Evolutionary conservation across 1,140 invertebrate species (phyloP), one percentile per base, ranked within the genome.

Genomic region (Caerostris darwini): DNA sequence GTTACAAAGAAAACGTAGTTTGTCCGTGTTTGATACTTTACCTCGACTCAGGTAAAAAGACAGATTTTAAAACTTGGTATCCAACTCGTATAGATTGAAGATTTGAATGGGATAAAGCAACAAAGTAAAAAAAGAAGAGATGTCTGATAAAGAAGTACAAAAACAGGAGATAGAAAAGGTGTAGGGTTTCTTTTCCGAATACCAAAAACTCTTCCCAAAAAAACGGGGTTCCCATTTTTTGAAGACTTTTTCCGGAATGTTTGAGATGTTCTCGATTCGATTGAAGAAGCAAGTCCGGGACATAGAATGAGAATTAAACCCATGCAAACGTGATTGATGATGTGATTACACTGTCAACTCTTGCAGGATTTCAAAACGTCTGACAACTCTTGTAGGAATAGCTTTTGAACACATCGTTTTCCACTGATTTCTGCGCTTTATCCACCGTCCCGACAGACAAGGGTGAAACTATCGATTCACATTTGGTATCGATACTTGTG

Each of bases 181-280:
- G 34, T 71, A 71, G 7, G 3, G 7, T 34, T 71, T 71, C 69
- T 71, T 50, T 53, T 19, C 50, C 3, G 7, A 3, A 71, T 34
- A 50, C 7, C 10, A 71, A 71, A 71, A 34, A 34, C 34, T 34
- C 34, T 34, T 34, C 50, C 69, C 10, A 71, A 12, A 71, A 71
- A 71, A 10, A 71, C 19, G 10, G 7, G 34, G 7, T 71, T 71
- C 50, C 12, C 81, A 14, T 17, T 54, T 83, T 83, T 54, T 57
- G 81, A 83, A 14, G 17, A 83, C 81, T 83, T 83, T 83, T 83
- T 34, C 81, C 81, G 54, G 81, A 57, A 83, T 83, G 81, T 83
- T 83, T 83, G 81, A 83, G 81, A 54, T 56, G 81, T 17, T 83
- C 53, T 57, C 81, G 53, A 83, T 83, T 83, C 54, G 81, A 53